Evolutionary conservation across 2,888 invertebrate species (phyloP), one percentile per base, ranked within the genome.

Genomic region (Thyatira batis): DNA sequence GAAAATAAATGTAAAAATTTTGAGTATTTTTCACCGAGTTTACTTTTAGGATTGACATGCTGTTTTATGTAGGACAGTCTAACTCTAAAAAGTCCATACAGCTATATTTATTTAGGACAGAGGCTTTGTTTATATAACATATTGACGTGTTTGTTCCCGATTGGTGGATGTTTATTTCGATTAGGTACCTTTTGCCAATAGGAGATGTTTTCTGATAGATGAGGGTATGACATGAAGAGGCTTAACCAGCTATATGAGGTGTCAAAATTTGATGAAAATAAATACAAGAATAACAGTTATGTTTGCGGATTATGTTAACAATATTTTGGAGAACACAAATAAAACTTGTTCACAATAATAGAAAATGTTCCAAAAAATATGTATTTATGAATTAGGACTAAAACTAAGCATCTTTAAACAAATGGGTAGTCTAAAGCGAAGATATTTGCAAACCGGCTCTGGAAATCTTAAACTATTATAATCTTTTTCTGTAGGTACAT

Each of bases 61-160:
- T 45, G 55, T 54, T 51, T 55, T 49, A 44, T 49, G 13, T 52
- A 50, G 21, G 53, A 46, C 57, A 45, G 49, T 43, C 17, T 45
- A 25, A 2, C 46, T 33, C 49, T 62, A 52, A 49, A 65, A 65
- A 53, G 71, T 59, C 66, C 51, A 55, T 63, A 59, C 55, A 45
- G 46, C 53, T 56, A 49, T 68, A 63, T 72, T 71, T 72, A 62
- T 67, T 63, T 51, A 67, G 69, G 71, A 69, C 63, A 65, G 64
- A 65, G 58, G 68, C 57, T 59, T 56, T 69, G 58, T 71, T 71
- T 72, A 58, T 46, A 51, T 25, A 55, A 52, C 52, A 52, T 57
- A 55, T 60, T 59, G 63, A 55, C 58, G 63, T 57, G 56, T 54
- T 64, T 55, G 55, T 61, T 58, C 49, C 33, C 17, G 64, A 63